Evolutionary conservation across 1,140 invertebrate species (phyloP).

Genomic region (Papilio xuthus): DNA sequence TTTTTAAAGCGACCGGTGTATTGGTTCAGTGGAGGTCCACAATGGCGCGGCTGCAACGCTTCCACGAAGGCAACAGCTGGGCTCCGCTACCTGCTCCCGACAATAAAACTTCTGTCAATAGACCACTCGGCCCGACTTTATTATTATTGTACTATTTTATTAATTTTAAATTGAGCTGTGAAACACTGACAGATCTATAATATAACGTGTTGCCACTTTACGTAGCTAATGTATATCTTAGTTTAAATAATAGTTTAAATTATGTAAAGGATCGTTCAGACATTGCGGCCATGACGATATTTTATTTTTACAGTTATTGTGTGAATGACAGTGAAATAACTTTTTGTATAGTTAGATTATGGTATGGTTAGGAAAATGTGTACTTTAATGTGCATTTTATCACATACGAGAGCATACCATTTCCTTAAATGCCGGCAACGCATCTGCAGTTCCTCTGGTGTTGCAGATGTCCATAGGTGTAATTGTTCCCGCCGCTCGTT

Average conservation of each 20-base stretch:
- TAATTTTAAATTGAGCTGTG: slow-evolving; percentile 34
- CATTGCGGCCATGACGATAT: not conserved
- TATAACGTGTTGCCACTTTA: not conserved
- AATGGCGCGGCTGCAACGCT: slow-evolving; percentile 66
- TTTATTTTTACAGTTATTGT: not conserved
- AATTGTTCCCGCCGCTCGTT: no score
- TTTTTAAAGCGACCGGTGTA: slow-evolving; percentile 58
- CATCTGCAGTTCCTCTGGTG: no score
- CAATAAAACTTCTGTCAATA: slow-evolving; percentile 71
- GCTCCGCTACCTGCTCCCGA: slow-evolving; percentile 71
- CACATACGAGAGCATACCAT: no score
- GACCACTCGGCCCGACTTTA: slow-evolving; percentile 57
- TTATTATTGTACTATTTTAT: slow-evolving; percentile 67
- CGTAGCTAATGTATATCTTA: not conserved
- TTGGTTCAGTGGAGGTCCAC: slow-evolving; percentile 56
- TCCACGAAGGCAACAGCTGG: slow-evolving; percentile 69
- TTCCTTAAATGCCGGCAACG: no score
- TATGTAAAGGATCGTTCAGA: not conserved
- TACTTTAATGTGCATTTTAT: no score
- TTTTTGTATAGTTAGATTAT: no score
- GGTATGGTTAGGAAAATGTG: no score
- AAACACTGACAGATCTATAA: slow-evolving; percentile 1
- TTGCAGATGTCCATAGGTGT: no score
- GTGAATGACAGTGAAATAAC: not conserved
- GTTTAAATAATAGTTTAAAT: not conserved